Evolutionary conservation across 2,888 invertebrate genomes (phyloP), one percentile per base, ranked within the genome.

Genomic region (Aethes cnicana): DNA sequence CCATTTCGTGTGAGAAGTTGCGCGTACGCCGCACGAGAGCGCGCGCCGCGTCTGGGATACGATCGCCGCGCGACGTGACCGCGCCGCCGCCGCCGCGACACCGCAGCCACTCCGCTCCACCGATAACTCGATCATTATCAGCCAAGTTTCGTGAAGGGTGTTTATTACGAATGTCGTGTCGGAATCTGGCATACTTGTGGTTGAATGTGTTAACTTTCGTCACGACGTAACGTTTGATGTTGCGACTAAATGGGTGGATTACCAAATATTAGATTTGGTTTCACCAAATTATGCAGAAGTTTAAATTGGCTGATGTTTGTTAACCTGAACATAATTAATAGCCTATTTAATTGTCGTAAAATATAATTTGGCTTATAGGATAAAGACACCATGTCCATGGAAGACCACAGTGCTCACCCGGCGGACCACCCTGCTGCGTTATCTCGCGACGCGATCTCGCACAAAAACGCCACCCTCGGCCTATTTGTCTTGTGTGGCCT

Each of bases 1-100:
- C 88, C 74, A 85, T 85, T 89, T 87, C 83, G 85, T 85, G 85
- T 86, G 78, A 82, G 81, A 81, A 78, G 84, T 75, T 65, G 74
- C 81, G 76, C 77, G 75, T 39, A 47, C 52, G 46, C 33, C 37
- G 43, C 68, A 66, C 63, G 66, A 72, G 66, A 58, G 53, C 59
- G 63, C 67, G 69, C 72, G 68, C 78, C 76, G 77, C 74, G 72
- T 82, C 68, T 73, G 77, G 88, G 88, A 89, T 88, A 88, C 74
- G 72, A 88, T 88, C 88, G 71, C 88, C 85, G 86, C 81, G 61
- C 59, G 68, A 84, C 85, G 86, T 84, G 86, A 81, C 66, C 46
- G 62, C 72, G 67, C 76, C 75, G 74, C 79, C 25, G 36, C 21
- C 50, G 30, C 50, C 30, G 37, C 25, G 44, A 50, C 35, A 35